phyloP scores from a whole-genome alignment of 2,888 invertebrate genomes.

The Yponomeuta cagnagella region DNA sequence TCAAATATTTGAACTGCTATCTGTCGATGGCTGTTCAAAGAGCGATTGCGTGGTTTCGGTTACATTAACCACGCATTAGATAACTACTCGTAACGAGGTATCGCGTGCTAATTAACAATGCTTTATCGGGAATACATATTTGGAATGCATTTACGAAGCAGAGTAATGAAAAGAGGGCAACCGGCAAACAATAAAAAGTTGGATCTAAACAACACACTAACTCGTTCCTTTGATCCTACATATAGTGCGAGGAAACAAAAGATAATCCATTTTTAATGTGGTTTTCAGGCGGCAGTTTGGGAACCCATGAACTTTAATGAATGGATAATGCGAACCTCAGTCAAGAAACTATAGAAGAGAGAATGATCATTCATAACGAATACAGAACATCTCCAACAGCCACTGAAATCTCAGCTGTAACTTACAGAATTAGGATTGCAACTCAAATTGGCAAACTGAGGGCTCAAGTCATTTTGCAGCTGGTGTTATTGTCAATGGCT shows the following conservation, averaged over 20 bases:
- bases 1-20: conserved; percentile 8
- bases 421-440: neutral
- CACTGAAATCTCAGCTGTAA: conserved; percentile 4
- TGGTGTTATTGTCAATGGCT: conserved; percentile 19
- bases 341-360: conserved; percentile 19
- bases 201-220: neutral
- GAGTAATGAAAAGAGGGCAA: neutral
- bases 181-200: conserved; percentile 1
- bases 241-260: neutral
- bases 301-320: conserved; percentile 16
- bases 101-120: neutral
- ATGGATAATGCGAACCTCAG: conserved; percentile 18
- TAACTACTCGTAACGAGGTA: neutral
- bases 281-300: conserved; percentile 15
- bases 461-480: conserved; percentile 8
- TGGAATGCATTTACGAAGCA: neutral
- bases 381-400: conserved; percentile 1
- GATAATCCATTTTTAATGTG: conserved; percentile 8
- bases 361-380: conserved; percentile 31
- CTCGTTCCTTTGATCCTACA: neutral
- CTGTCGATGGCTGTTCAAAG: conserved; percentile 3
- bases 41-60: neutral
- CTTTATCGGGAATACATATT: neutral
- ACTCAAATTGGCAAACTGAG: neutral
- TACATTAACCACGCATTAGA: conserved; percentile 6